Percentiles rank a stretch among this genome's conserved stretches.
Conservation (phyloP, 2,797 vertebrate genomes). For the Chelmon rostratus region DNA sequence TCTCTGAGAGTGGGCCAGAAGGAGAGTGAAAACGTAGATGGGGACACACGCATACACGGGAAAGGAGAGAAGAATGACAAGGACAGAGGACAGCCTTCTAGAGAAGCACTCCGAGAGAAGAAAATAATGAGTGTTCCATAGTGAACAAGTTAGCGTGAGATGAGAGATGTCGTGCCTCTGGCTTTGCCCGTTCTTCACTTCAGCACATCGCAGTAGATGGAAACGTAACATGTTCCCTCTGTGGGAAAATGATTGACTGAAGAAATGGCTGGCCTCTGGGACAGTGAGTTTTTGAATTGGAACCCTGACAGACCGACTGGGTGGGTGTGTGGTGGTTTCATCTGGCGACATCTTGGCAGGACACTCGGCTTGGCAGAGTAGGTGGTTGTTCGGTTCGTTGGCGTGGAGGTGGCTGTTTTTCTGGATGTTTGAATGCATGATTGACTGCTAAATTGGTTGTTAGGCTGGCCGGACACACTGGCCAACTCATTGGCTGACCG, state of each 20-base stretch:
- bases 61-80: slow-evolving; percentile 27
- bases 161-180: slow-evolving; percentile 57
- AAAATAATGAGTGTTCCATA: slow-evolving; percentile 63
- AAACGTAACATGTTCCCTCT: slow-evolving; percentile 46
- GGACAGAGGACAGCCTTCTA: slow-evolving; percentile 35
- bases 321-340: slow-evolving; percentile 14
- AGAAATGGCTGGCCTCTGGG: slow-evolving; percentile 1
- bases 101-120: slow-evolving; percentile 26
- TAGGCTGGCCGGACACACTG: not conserved
- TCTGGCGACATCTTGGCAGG: slow-evolving; percentile 34
- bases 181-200: slow-evolving; percentile 44
- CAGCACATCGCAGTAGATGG: slow-evolving; percentile 42
- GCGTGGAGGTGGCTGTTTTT: not conserved
- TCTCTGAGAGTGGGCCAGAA: slow-evolving; percentile 8
- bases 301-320: not conserved
- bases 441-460: slow-evolving; percentile 8
- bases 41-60: not conserved
- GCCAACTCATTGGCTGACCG: not conserved
- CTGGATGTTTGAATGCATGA: slow-evolving; percentile 7
- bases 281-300: slow-evolving; percentile 7
- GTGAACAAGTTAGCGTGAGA: slow-evolving; percentile 54
- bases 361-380: not conserved
- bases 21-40: slow-evolving; percentile 28
- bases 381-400: not conserved
- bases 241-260: slow-evolving; percentile 27